Evolutionary conservation across 37 sponge, comb jelly and placozoan genomes (phyloP).

Genomic region (Hexactinellida sp.): DNA sequence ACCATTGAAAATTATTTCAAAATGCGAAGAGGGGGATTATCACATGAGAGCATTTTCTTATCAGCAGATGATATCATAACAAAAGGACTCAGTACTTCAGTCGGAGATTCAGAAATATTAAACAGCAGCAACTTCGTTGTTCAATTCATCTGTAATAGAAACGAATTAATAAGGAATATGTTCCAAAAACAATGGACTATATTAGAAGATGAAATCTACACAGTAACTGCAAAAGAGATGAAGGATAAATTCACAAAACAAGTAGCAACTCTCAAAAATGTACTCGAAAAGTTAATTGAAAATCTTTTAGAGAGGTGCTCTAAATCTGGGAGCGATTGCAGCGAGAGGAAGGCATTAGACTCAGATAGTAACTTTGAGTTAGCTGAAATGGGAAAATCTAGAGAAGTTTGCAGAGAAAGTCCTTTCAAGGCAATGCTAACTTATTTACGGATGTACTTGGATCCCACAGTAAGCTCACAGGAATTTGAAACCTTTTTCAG

Average conservation of each 20-base stretch:
- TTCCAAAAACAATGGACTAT: not conserved
- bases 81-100: not conserved
- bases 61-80: not conserved
- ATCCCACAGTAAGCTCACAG: not conserved
- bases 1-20: not conserved
- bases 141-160: conserved; percentile 1
- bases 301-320: not conserved
- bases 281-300: not conserved
- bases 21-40: not conserved
- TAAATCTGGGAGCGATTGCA: not conserved
- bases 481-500: not conserved
- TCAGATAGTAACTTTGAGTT: conserved; percentile 2
- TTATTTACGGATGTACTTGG: not conserved
- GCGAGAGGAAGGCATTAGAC: not conserved
- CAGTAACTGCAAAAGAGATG: not conserved
- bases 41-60: not conserved
- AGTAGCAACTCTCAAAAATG: not conserved
- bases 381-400: not conserved
- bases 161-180: not conserved
- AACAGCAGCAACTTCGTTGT: not conserved
- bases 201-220: not conserved
- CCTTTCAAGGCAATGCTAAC: not conserved
- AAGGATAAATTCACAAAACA: not conserved
- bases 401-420: not conserved
- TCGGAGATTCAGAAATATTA: not conserved